Evolutionary conservation across 2,888 invertebrate genomes (phyloP).

Genomic region (Unio delphinus): DNA sequence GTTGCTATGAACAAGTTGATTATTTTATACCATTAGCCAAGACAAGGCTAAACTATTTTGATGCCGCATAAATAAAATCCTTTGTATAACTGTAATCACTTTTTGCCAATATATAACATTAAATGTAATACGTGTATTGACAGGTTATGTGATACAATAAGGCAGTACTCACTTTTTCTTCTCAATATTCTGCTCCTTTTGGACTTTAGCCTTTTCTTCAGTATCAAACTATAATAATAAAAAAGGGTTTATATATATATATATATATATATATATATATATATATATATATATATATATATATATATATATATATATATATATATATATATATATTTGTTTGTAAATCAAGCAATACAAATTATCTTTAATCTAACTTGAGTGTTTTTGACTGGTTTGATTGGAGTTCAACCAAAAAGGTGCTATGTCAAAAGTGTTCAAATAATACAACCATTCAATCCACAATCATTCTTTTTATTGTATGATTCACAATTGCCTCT

Average conservation of each 20-base stretch:
- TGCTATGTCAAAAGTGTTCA: too few relatives aligned
- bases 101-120: background rate
- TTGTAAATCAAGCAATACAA: background rate
- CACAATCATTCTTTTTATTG: too few relatives aligned
- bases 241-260: constrained; percentile 1
- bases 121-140: background rate
- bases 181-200: constrained; percentile 60
- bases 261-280: background rate
- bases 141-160: background rate
- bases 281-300: background rate
- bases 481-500: too few relatives aligned
- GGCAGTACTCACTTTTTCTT: constrained; percentile 63
- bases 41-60: too few relatives aligned
- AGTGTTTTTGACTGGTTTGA: too few relatives aligned
- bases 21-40: too few relatives aligned
- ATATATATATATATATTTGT: background rate
- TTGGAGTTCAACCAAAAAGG: too few relatives aligned
- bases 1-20: too few relatives aligned
- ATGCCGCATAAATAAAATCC: too few relatives aligned
- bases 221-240: constrained; percentile 49
- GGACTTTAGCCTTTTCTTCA: constrained; percentile 61
- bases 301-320: constrained; percentile 1
- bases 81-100: too few relatives aligned
- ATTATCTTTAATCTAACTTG: too few relatives aligned
- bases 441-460: too few relatives aligned